Evolutionary conservation across 2,888 invertebrate genomes (phyloP).

Genomic region (Caenorhabditis zanzibari): DNA sequence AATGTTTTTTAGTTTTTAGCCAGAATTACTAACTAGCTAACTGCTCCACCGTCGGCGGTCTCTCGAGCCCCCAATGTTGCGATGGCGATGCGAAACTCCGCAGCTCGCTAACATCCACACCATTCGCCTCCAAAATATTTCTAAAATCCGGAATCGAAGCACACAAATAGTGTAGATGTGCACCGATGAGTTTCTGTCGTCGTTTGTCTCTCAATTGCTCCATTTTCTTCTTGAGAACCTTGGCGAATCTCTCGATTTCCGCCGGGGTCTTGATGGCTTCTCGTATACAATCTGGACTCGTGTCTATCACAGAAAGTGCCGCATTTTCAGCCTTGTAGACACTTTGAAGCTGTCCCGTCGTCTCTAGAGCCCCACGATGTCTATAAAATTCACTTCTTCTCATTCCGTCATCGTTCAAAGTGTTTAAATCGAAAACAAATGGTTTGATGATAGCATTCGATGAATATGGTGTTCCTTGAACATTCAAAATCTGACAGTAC

Average conservation of each 20-base stretch:
- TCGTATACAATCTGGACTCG: constrained; percentile 52
- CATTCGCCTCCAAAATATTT: constrained; percentile 15
- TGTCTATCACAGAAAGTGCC: constrained; percentile 59
- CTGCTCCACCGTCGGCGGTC: not conserved
- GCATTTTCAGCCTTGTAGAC: constrained; percentile 64
- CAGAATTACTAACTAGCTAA: constrained; percentile 8
- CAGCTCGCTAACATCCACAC: constrained; percentile 38
- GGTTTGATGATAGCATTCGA: constrained; percentile 11
- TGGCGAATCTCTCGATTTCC: constrained; percentile 55
- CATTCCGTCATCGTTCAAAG: constrained; percentile 37
- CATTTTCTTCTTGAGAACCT: constrained; percentile 47
- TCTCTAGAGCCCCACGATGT: constrained; percentile 49
- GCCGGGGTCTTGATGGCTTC: constrained; percentile 24
- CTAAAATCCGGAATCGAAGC: constrained; percentile 47
- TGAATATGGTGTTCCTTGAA: constrained; percentile 13
- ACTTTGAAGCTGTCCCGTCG: constrained; percentile 46
- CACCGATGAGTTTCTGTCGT: constrained; percentile 5
- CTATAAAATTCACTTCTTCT: constrained; percentile 46
- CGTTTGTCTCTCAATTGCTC: constrained; percentile 11
- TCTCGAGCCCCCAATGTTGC: constrained; percentile 6
- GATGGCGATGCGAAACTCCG: constrained; percentile 2
- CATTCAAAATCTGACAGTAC: constrained; percentile 46
- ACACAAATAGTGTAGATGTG: constrained; percentile 61
- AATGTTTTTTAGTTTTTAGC: not conserved
- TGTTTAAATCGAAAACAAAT: constrained; percentile 45